Percentiles rank a stretch among this genome's conserved stretches.
phyloP scores from a whole-genome alignment of 2,797 vertebrate genomes.

The Tenualosa ilisha region DNA sequence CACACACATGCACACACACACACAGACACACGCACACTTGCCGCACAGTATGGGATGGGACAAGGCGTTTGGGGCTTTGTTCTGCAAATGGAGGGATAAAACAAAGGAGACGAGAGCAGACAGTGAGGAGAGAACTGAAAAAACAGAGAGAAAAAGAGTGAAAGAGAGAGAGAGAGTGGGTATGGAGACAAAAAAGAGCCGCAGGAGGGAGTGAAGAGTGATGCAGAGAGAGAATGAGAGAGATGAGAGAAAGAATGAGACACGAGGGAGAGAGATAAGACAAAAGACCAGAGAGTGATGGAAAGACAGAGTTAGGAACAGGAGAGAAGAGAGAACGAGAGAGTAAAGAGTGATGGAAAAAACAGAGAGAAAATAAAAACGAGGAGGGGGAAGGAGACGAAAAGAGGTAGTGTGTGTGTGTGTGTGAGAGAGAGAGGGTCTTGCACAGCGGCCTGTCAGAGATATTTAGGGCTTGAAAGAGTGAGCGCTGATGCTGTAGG shows the following conservation, averaged over 20 bases:
- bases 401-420: not conserved
- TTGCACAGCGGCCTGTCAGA: slow-evolving; percentile 15
- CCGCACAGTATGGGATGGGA: not conserved
- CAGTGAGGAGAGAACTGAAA: not conserved
- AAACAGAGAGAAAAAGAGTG: not conserved
- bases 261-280: not conserved
- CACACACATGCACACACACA: not conserved
- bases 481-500: slow-evolving; percentile 8
- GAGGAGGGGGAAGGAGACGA: slow-evolving; percentile 20
- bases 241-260: not conserved
- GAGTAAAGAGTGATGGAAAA: slow-evolving; percentile 9
- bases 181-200: not conserved
- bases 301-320: not conserved
- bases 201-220: not conserved
- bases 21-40: not conserved
- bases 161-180: not conserved
- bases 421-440: slow-evolving; percentile 6
- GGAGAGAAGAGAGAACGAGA: not conserved
- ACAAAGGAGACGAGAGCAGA: slow-evolving; percentile 24
- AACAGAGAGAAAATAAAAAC: not conserved
- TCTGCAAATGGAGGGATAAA: slow-evolving; percentile 27
- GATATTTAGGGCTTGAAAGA: slow-evolving; percentile 10
- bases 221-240: not conserved
- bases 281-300: not conserved
- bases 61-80: slow-evolving; percentile 19